Evolutionary conservation across 2,113 vertebrate species (phyloP), one percentile per base, ranked within the genome.

Genomic region (Columba janthina): DNA sequence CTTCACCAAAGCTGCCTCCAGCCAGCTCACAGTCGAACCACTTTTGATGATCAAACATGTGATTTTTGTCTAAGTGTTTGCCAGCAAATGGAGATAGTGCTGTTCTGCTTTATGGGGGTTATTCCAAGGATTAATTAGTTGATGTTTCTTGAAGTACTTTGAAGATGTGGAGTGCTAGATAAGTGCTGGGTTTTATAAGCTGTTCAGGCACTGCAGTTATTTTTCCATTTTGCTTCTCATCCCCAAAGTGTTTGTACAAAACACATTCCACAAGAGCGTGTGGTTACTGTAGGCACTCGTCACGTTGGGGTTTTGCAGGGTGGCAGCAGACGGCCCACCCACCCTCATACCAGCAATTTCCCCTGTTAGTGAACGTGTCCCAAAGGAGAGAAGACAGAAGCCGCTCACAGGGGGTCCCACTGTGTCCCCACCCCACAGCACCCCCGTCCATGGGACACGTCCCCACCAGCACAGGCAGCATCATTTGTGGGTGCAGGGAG

Each of bases 291-390:
- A 10, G 36, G 36, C 7, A 7, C n/a, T 16, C 8, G 17, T 51
- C 25, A 8, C 5, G 8, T 0, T 5, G 24, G 74, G 53, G n/a
- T 32, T 58, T 15, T 32, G 19, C 3, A 8, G 44, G 32, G 81
- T 1, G 5, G 44, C 31, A 42, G 38, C 62, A 38, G 32, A 11
- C 5, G 3, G 9, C 29, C 22, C 2, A 1, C 54, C 40, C 2
- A 0, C 53, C 65, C 36, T 21, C 12, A 0, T 3, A 5, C 21
- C 34, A 6, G 17, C 4, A 0, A 12, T 11, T 44, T n/a, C 22
- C 15, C 1, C 0, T 10, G 36, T 10, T 10, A 12, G 10, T 12
- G 24, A 50, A 8, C 0, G 1, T 3, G 7, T 10, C 58, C 51
- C 42, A 8, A 4, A 70, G 71, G 28, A 25, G 44, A 36, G 40